phyloP scores from a whole-genome alignment of 2,888 invertebrate species.

The Ectemnius lituratus region DNA sequence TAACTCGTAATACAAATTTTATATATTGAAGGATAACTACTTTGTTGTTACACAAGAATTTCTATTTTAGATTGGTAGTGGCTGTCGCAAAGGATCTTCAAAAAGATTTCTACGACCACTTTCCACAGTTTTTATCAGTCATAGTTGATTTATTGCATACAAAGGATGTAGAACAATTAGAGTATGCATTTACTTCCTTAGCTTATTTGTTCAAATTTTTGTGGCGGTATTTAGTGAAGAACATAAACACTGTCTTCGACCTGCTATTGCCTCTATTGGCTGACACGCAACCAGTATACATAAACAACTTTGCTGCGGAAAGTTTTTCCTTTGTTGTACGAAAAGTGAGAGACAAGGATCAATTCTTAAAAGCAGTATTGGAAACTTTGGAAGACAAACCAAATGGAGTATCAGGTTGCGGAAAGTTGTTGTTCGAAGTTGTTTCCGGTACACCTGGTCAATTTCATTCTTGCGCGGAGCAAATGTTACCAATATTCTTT shows the following conservation, averaged over 20 bases:
- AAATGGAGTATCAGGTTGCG: constrained; percentile 88
- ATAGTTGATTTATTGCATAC: constrained; percentile 86
- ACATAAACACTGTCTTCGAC: constrained; percentile 86
- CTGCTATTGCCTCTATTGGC: constrained; percentile 87
- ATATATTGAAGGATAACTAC: not conserved
- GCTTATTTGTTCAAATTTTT: constrained; percentile 95
- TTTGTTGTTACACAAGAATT: not conserved
- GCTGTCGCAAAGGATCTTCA: constrained; percentile 93
- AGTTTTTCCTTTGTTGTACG: constrained; percentile 97
- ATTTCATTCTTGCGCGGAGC: constrained; percentile 90
- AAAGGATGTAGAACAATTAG: constrained; percentile 90
- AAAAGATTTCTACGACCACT: constrained; percentile 93
- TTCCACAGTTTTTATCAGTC: constrained; percentile 86
- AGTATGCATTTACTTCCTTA: constrained; percentile 91
- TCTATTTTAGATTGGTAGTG: constrained; percentile 84
- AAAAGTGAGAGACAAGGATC: constrained; percentile 89
- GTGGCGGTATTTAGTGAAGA: constrained; percentile 89
- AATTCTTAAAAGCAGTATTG: constrained; percentile 85
- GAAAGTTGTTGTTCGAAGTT: constrained; percentile 92
- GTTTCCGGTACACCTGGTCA: constrained; percentile 89
- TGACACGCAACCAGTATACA: constrained; percentile 88
- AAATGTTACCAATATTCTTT: constrained; percentile 85
- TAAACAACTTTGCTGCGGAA: constrained; percentile 96
- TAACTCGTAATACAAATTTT: not conserved
- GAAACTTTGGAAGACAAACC: constrained; percentile 83